Base-by-base conservation (phyloP, 2,888 invertebrate genomes). In the Ophion ventricosus region DNA sequence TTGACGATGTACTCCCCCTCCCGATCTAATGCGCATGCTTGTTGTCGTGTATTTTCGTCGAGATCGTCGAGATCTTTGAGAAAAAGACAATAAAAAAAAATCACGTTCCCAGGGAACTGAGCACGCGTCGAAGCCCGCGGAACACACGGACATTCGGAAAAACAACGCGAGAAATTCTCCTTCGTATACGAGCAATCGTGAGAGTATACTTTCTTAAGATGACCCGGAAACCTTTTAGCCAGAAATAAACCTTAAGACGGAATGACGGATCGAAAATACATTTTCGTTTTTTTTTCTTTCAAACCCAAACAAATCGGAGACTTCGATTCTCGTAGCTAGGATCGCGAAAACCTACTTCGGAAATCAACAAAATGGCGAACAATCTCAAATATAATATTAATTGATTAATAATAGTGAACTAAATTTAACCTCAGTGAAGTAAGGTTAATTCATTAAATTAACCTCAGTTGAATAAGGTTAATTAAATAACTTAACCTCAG, bases 11-110 rank as follows among this genome's bases (percentile, higher is more conserved):
- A 26, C 14, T 26, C 4, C 17, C 49, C 49, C 14, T 0, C 49
- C 49, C 49, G 49, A 67, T 23, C 1, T 4, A 74, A 74, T 29
- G 20, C 72, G 72, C 56, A 40, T 59, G 43, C 8, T 8, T 66
- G 35, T 66, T 56, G 35, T 66, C 56, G 26, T 61, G 29, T 17
- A 20, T 25, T 40, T n/a, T n/a, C n/a, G n/a, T n/a, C n/a, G n/a
- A 79, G 56, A 10, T 40, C 25, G 56, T 25, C 14, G 63, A 63
- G 35, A 70, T 23, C 11, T 26, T 49, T 25, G 67, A 43, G 26
- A 54, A 29, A 29, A 67, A 67, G 43, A 67, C 43, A 8, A 64
- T 7, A 8, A 35, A 17, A 17, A 49, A 4, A 49, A 49, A 14
- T 17, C 14, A 14, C 17, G 49, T 49, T 49, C 2, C 17, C 49